A percentile compares a stretch with the other conserved stretches of the same genome.
Conservation (phyloP, 2,797 vertebrate genomes). For the Hephaestus fuliginosus region DNA sequence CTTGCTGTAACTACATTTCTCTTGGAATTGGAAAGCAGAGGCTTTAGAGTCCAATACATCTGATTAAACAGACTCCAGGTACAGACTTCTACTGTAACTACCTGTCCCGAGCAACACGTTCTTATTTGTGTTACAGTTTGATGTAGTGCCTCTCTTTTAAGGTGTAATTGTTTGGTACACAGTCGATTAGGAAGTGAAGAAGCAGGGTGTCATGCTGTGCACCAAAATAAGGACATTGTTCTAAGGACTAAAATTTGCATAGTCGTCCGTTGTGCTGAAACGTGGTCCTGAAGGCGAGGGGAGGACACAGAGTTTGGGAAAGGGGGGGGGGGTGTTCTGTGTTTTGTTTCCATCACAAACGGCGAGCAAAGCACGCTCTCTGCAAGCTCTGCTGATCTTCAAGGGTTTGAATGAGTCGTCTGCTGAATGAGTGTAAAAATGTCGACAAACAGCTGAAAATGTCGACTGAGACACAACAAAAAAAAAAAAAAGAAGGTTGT, state of each 20-base stretch:
- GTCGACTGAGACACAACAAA: conserved; percentile 16
- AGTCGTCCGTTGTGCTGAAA: conserved; percentile 68
- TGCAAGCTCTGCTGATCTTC: conserved; percentile 21
- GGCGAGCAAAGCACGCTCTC: conserved; percentile 24
- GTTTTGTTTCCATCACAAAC: neutral
- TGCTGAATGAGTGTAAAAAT: conserved; percentile 28
- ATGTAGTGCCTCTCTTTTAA: conserved; percentile 30
- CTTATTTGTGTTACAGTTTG: conserved; percentile 39
- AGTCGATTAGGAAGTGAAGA: conserved; percentile 47
- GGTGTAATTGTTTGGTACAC: conserved; percentile 51
- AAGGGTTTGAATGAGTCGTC: conserved; percentile 24
- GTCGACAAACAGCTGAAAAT: conserved; percentile 28
- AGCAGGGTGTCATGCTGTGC: conserved; percentile 24
- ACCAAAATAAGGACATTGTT: conserved; percentile 33
- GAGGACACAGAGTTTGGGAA: neutral
- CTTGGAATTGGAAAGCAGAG: conserved; percentile 60
- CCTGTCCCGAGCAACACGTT: conserved; percentile 32
- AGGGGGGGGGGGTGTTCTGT: no score
- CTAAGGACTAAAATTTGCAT: conserved; percentile 44
- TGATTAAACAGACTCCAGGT: conserved; percentile 63
- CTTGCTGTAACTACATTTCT: conserved; percentile 79
- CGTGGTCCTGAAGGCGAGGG: conserved; percentile 21
- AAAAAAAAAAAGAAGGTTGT: conserved; percentile 1
- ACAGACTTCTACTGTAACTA: conserved; percentile 45
- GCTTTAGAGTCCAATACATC: conserved; percentile 58